phyloP scores from a whole-genome alignment of 2,888 invertebrate species.

The Cryptocheilus praepositus region DNA sequence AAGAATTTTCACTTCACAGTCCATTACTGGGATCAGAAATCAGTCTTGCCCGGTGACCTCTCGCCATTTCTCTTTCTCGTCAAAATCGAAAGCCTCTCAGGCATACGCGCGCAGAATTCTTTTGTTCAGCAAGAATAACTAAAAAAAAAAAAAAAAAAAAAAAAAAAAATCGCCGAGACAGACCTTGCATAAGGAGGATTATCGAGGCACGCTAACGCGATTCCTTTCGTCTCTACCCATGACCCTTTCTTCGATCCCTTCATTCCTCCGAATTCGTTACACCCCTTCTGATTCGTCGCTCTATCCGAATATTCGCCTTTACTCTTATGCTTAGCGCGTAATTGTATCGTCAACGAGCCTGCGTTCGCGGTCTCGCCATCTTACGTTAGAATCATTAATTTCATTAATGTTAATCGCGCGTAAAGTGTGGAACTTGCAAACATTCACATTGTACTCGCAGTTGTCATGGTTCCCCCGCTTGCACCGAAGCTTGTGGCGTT shows the following conservation, averaged over 20 bases:
- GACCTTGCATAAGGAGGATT: slow-evolving; percentile 29
- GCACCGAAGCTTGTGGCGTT: slow-evolving; percentile 42
- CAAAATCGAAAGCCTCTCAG: slow-evolving; percentile 65
- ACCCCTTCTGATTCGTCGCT: slow-evolving; percentile 14
- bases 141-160: too few species aligned
- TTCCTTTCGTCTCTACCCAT: slow-evolving; percentile 22
- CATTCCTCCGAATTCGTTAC: slow-evolving; percentile 6
- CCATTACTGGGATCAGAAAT: slow-evolving; percentile 34
- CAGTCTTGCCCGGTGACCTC: slow-evolving; percentile 67
- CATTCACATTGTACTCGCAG: slow-evolving; percentile 39
- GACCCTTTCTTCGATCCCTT: slow-evolving; percentile 18
- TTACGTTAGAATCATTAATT: too few species aligned
- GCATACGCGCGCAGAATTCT: slow-evolving; percentile 64
- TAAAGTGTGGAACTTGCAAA: slow-evolving; percentile 14
- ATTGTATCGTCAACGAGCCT: too few species aligned
- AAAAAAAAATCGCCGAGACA: slow-evolving; percentile 31
- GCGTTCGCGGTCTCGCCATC: too few species aligned
- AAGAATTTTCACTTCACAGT: not conserved
- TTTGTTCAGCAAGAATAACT: slow-evolving; percentile 39
- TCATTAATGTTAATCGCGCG: slow-evolving; percentile 10
- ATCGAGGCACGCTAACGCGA: slow-evolving; percentile 51
- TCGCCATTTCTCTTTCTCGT: slow-evolving; percentile 41
- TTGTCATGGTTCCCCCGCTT: slow-evolving; percentile 67
- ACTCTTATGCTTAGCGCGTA: not conserved
- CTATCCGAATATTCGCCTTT: not conserved